Evolutionary conservation across 2,113 vertebrate genomes (phyloP), one percentile per base, ranked within the genome.

Genomic region (Sceloporus undulatus): DNA sequence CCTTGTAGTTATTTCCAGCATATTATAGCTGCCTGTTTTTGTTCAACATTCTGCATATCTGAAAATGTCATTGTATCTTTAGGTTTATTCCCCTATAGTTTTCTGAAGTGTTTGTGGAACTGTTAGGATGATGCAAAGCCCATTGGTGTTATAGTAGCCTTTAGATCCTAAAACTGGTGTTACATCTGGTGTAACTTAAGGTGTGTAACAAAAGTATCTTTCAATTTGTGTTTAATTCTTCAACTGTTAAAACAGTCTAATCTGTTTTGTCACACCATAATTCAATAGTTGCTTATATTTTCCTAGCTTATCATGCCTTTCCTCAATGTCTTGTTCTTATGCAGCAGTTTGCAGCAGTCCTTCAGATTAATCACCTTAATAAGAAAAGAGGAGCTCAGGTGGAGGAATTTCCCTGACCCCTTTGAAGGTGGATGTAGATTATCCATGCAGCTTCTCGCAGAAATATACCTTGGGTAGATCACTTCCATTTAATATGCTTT

Each of bases 361-460:
- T 68, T 78, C n/a, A 83, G 42, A 68, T 56, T 86, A 78, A 86
- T 86, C 59, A 52, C 29, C 38, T 80, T 80, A 52, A 78, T 83
- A 76, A 54, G 42, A 54, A 29, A 38, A 77, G 59, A 83, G 86
- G 56, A 18, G 56, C 48, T 77, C 23, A 82, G 81, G 73, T 66
- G 48, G 52, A n/a, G 80, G 42, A 77, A 78, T 83, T 38, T 77
- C 68, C 29, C 42, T 71, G 82, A 27, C 29, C 75, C 59, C n/a
- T 82, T 34, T 68, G 48, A 77, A 82, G 42, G 65, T 42, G 34
- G 38, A 14, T 76, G 18, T 27, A 76, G 29, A 88, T 77, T 76
- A 76, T 38, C 83, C 29, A 83, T 82, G 73, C 13, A 19, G 27
- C 9, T 76, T 38, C 87, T 38, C 87, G 65, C 10, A 16, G 25